Evolutionary conservation across 2,888 invertebrate genomes (phyloP).

Genomic region (Aleiodes testaceus): DNA sequence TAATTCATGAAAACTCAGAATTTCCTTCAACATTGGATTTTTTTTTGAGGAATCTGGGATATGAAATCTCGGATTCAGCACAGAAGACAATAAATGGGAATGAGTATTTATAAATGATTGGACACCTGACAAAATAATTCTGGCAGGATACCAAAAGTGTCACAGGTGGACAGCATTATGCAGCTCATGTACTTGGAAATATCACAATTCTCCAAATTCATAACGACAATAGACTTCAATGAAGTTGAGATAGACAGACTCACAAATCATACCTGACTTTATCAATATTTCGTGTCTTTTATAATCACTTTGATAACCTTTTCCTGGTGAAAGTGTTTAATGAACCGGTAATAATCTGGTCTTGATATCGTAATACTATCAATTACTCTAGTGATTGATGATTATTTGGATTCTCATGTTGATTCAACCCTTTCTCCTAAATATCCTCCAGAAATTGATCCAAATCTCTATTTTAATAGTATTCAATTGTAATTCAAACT

Average conservation of each 20-base stretch:
- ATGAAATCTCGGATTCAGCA: neutral
- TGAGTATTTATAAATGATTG: neutral
- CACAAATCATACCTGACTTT: too few relatives aligned
- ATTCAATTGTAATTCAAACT: neutral
- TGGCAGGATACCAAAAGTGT: constrained; percentile 25
- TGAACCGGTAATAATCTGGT: neutral
- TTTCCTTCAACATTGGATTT: constrained; percentile 30
- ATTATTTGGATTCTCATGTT: neutral
- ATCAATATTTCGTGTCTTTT: too few relatives aligned
- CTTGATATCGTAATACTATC: constrained; percentile 18
- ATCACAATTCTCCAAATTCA: constrained; percentile 1
- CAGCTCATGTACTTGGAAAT: neutral
- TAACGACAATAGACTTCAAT: neutral
- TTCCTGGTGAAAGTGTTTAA: constrained; percentile 21
- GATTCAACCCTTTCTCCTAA: too few relatives aligned
- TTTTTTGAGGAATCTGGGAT: neutral
- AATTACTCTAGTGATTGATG: neutral
- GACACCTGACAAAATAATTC: constrained; percentile 24
- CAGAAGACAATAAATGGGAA: constrained; percentile 34
- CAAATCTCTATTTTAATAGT: neutral
- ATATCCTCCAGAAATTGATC: too few relatives aligned
- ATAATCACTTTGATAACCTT: neutral
- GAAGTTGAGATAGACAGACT: neutral
- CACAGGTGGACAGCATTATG: constrained; percentile 22
- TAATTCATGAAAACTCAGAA: constrained; percentile 38